phyloP scores from a whole-genome alignment of 1,140 invertebrate genomes.

The Drosophila eugracilis region DNA sequence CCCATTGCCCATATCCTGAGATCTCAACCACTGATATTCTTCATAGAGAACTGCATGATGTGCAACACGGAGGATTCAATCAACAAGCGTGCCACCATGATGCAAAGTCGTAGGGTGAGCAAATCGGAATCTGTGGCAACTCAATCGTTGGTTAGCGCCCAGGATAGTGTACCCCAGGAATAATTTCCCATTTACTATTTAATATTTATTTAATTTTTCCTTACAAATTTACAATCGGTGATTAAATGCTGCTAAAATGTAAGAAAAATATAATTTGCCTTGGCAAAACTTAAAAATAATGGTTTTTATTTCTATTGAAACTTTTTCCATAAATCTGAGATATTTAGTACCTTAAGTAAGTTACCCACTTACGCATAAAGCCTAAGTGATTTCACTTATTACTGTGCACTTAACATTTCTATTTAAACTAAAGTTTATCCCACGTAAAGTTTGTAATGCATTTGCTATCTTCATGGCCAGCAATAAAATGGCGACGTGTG shows the following conservation, averaged over 20 bases:
- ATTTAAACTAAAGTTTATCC: conserved; percentile 29
- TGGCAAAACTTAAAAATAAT: no score
- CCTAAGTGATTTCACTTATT: conserved; percentile 34
- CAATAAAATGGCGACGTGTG: conserved; percentile 49
- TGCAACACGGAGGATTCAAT: conserved; percentile 44
- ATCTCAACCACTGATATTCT: conserved; percentile 11
- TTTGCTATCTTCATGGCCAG: conserved; percentile 53
- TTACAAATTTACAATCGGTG: background rate
- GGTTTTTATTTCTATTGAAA: no score
- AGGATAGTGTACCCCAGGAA: background rate
- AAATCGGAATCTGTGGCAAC: conserved; percentile 17
- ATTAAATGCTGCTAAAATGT: background rate
- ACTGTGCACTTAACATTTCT: conserved; percentile 19
- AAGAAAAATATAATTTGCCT: no score
- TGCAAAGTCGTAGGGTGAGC: conserved; percentile 2
- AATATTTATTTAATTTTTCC: background rate
- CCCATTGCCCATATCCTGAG: conserved; percentile 40
- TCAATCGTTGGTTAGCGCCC: conserved; percentile 5
- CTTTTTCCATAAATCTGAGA: no score
- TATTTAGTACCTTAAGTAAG: background rate
- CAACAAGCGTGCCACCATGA: conserved; percentile 23
- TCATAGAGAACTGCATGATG: conserved; percentile 47
- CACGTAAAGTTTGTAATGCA: conserved; percentile 45
- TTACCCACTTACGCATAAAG: conserved; percentile 1
- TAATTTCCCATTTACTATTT: background rate